Base-by-base conservation (phyloP, 2,113 vertebrate species). In the Nerophis ophidion region DNA sequence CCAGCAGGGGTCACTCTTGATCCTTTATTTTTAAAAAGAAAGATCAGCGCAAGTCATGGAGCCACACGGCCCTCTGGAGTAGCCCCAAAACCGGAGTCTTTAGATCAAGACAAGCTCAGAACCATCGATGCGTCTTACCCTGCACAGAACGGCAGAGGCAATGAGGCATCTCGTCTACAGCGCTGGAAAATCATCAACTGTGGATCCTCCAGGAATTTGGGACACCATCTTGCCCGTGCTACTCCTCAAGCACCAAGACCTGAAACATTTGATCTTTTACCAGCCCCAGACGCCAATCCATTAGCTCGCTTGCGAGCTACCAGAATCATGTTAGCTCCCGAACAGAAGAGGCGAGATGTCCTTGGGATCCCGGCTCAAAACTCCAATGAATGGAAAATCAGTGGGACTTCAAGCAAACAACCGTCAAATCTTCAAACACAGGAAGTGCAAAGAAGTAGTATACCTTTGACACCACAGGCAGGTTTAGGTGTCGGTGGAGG, bases 121-220 rank as follows among this genome's bases (percentile, higher is more conserved):
- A 49, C 10, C 54, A 58, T 53, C 6, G 34, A 26, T 26, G 53
- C 46, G 42, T 13, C n/a, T 19, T 45, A 71, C 53, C 72, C 4
- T 26, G 17, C 19, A 5, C 76, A 64, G 5, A 49, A 13, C 15
- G 0, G 53, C 15, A 48, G 19, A 71, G 48, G 57, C 33, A 52
- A 54, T 1, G 66, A 63, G 14, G 8, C 50, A 33, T 36, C 53
- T 2, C 13, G 57, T 45, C 61, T 48, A 19, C 68, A 56, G 44
- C 65, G 63, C 14, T 64, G 46, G 46, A 52, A 11, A 13, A 1
- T 1, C 42, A n/a, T 3, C 45, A 79, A 80, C 56, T 77, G 74
- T 35, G 63, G 61, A 38, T 53, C 57, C 6, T 16, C 3, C 6
- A 14, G 51, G 15, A 36, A 65, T 57, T 40, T 71, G 34, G 46